Evolutionary conservation across 2,113 vertebrate genomes (phyloP), one percentile per base, ranked within the genome.

Genomic region (Pipa parva): DNA sequence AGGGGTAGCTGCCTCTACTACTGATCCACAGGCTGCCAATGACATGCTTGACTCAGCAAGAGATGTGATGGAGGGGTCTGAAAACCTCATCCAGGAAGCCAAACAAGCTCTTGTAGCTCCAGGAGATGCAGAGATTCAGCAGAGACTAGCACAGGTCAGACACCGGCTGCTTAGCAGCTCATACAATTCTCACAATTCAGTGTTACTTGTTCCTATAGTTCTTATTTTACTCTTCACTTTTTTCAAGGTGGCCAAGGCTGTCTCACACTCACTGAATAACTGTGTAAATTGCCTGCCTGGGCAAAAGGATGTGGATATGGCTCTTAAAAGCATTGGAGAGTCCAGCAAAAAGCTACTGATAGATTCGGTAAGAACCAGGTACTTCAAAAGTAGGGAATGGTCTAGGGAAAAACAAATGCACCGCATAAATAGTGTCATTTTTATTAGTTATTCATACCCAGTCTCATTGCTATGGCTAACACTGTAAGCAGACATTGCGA

Each of bases 231-330:
- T 5, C 11, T 1, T 33, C n/a, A 0, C 3, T 5, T 61, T 2
- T 55, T 4, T 21, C 2, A 74, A 99, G 97, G 97, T 99, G 79
- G 97, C 97, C 65, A 99, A 99, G 85, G 93, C 96, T 0, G 97
- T 99, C 42, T 99, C 97, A 0, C 96, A 98, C 80, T 98, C 96
- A 1, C 78, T 99, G 79, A 99, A 99, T 79, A 99, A 96, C 82
- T 99, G 97, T 1, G 97, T 99, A 67, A 99, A 99, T 76, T 99
- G 96, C 83, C 88, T 99, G 60, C 97, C 97, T 20, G 97, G 97
- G 28, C 97, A 99, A 80, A 99, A 98, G 81, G 97, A 99, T 74
- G 97, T 99, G 56, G 97, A 99, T 54, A 94, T 98, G 85, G 97
- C 97, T 48, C 86, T 99, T 28, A 93, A 96, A 81, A 97, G 94